A percentile compares a stretch with the other conserved stretches of the same genome.
Conservation (phyloP, 2,113 vertebrate species). For the Hyperopisus bebe region DNA sequence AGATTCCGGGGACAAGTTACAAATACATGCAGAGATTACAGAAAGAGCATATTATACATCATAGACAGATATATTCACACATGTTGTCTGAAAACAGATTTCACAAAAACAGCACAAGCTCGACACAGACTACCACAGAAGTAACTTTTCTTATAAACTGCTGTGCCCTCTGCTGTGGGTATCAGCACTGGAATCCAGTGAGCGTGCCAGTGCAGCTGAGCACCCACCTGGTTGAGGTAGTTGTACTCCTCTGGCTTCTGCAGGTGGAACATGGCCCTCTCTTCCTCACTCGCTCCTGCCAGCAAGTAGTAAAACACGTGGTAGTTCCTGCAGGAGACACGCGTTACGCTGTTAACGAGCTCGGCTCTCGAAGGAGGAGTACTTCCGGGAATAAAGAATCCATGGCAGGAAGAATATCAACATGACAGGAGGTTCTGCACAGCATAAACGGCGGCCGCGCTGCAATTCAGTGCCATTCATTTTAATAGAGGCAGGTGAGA, state of each 20-base stretch:
- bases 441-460: not conserved
- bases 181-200: not conserved
- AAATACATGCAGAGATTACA: not conserved
- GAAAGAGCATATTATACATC: not conserved
- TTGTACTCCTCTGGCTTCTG: conserved; percentile 91
- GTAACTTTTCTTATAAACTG: not conserved
- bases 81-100: not conserved
- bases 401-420: not conserved
- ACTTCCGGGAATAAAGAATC: not conserved
- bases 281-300: conserved; percentile 90
- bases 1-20: not conserved
- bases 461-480: not conserved
- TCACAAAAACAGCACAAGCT: not conserved
- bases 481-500: not conserved
- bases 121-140: not conserved
- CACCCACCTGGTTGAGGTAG: conserved; percentile 93
- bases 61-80: not conserved
- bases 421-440: not conserved
- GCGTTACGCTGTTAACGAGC: not conserved
- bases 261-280: conserved; percentile 85
- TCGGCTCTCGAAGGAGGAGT: not conserved
- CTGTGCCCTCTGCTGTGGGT: not conserved
- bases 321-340: conserved; percentile 77
- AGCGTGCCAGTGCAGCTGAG: not conserved
- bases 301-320: conserved; percentile 99